Base-by-base conservation (phyloP, 1,140 invertebrate species). In the Tetramorium alpestre region DNA sequence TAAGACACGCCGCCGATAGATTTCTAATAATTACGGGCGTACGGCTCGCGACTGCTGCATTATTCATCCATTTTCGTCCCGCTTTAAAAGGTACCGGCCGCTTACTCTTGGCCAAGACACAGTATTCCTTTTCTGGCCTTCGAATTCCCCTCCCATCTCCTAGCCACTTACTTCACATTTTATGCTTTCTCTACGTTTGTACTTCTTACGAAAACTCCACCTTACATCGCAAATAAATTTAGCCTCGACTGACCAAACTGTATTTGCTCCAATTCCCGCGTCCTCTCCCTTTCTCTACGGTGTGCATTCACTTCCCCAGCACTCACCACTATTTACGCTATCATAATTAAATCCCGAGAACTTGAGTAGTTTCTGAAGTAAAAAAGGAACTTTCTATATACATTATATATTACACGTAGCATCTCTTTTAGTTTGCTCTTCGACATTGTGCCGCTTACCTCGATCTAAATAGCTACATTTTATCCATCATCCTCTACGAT, bases 121-220 rank as follows among this genome's bases (percentile, higher is more conserved):
- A 38, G 60, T 85, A 25, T 33, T 64, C 65, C 78, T 58, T 70
- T 70, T 81, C 78, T n/a, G 64, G 51, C 84, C 73, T 86, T 77
- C 82, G 72, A 33, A 58, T 65, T 47, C 62, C 33, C 51, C 82
- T 41, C 60, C 56, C 70, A 38, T 25, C 80, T 47, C 25, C 47
- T 13, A 18, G 41, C 13, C n/a, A n/a, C 70, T 60, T 62, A 22
- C 70, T 62, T 75, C 51, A 33, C 33, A 60, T 75, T 75, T 75
- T 62, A 73, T 75, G 67, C 81, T 76, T 76, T 76, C 81, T 73
- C 81, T 38, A 49, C 58, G 69, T n/a, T 47, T 33, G 18, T 33
- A 44, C 60, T 65, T 69, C n/a, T 69, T 81, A 54, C 77, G 62
- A 69, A 69, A 81, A 70, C 77, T 41, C 18, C 62, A 69, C 44